Base-by-base conservation (phyloP, 2,888 invertebrate genomes). In the Buathra laborator region DNA sequence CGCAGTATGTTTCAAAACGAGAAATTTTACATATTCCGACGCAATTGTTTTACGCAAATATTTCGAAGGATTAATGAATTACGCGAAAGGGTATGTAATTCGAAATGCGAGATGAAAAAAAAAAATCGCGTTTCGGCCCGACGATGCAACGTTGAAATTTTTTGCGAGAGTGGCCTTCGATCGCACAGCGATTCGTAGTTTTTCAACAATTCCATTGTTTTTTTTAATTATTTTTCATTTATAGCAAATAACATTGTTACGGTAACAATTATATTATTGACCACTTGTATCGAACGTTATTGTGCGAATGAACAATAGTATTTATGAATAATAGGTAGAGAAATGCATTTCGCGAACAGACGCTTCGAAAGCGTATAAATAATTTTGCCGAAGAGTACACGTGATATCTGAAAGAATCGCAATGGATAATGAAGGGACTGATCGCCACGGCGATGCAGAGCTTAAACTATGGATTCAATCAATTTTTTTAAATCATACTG, bases 141-240 rank as follows among this genome's bases (percentile, higher is more conserved):
- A 29, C 62, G n/a, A 62, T 62, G 62, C 14, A 62, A 24, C 32
- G 29, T 62, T 62, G 32, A 5, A 29, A 62, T 62, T 62, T 62
- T 32, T 37, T 5, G 37, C 9, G 37, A 0, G 1, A 37, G 6
- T 1, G 37, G 37, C 37, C 37, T 37, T 37, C 37, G 10, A 56
- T 12, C 12, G 0, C 10, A 12, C 10, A 19, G 19, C 24, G 56
- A 24, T 56, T 56, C 10, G 24, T 24, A 24, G 53, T 53, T 56
- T 24, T 24, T 14, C 56, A 56, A 4, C 12, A 24, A 56, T 19
- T 1, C 24, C 2, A 24, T 24, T 24, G 2, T 24, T 16, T 19
- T 24, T 19, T 56, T 56, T 56, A 24, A 10, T 16, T 12, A 0
- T 1, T 5, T 24, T 56, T 56, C 4, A 56, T 24, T 56, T 3